Conservation (phyloP, 2,797 vertebrate genomes). For the Phaenicophaeus curvirostris region DNA sequence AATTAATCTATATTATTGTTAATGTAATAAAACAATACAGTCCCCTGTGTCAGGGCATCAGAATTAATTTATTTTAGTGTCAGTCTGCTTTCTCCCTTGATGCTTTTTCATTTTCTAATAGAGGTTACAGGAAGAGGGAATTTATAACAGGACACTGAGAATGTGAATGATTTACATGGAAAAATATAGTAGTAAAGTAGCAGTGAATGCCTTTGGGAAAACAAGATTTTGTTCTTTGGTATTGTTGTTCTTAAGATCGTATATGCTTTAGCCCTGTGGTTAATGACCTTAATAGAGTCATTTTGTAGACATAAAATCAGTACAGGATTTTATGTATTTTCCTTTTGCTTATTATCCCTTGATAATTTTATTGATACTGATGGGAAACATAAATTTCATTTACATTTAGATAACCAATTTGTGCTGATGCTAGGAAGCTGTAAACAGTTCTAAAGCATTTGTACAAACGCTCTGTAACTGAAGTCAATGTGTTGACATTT, state of each 20-base stretch:
- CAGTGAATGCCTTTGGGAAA: constrained; percentile 32
- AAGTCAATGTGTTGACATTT: background rate
- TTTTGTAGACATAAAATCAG: background rate
- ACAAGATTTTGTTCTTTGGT: constrained; percentile 1
- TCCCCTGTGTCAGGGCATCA: background rate
- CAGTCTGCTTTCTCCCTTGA: constrained; percentile 35
- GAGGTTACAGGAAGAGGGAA: constrained; percentile 9
- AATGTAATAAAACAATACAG: constrained; percentile 7
- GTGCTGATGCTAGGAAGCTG: background rate
- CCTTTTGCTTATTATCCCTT: background rate
- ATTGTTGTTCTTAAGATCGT: background rate
- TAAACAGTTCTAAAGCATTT: background rate
- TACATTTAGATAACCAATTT: background rate
- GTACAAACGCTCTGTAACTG: background rate
- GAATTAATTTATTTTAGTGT: constrained; percentile 34
- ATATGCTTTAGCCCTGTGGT: background rate
- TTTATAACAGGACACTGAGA: constrained; percentile 7
- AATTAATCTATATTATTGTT: background rate
- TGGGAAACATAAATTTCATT: constrained; percentile 8
- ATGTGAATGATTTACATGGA: constrained; percentile 17
- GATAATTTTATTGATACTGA: constrained; percentile 10
- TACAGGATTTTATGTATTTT: constrained; percentile 3
- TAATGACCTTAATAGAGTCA: background rate
- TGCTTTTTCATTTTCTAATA: constrained; percentile 41
- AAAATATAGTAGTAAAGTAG: constrained; percentile 8